Base-by-base conservation (phyloP, 2,888 invertebrate species). In the Eupithecia abbreviata region DNA sequence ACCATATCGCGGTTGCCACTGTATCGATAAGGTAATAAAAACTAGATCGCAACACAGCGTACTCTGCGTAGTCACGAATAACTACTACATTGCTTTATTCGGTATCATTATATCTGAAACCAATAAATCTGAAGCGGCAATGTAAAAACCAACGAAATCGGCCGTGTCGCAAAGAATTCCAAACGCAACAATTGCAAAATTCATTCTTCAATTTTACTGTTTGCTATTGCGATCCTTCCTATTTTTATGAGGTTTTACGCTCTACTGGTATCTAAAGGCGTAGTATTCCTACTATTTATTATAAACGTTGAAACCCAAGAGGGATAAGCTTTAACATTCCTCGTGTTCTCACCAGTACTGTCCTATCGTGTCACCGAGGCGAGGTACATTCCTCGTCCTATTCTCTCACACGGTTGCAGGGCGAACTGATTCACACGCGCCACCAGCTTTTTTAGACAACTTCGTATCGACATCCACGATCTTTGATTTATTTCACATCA, bases 401-500 rank as follows among this genome's bases (percentile, higher is more conserved):
- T 88, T 91, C 91, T 90, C 90, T 92, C 93, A 93, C 90, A 92
- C 87, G 91, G 91, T 89, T 88, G 90, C 85, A 82, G 82, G 81
- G 84, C 85, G 78, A 90, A 92, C 88, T 91, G 94, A 94, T 95
- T 95, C 94, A 94, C 94, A 94, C 92, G 93, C 89, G 84, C 86
- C 84, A 85, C 85, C 81, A 79, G 81, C 82, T 91, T 93, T 94
- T 93, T 93, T 90, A 88, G 87, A 85, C 82, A 82, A 82, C 83
- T 30, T 62, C 58, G 85, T 91, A 93, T 91, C 92, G 91, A 92
- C 88, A 89, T 87, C 85, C 85, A 87, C 85, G 86, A 90, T 92
- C 92, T 89, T 87, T 92, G 93, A 95, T 94, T 92, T 94, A 94
- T 93, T 93, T 93, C 92, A 91, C 90, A 93, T 90, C 92, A 91